A percentile compares a stretch with the other conserved stretches of the same genome.
Evolutionary conservation across 1,140 invertebrate genomes (phyloP).

Genomic region (Aphidius gifuensis): DNA sequence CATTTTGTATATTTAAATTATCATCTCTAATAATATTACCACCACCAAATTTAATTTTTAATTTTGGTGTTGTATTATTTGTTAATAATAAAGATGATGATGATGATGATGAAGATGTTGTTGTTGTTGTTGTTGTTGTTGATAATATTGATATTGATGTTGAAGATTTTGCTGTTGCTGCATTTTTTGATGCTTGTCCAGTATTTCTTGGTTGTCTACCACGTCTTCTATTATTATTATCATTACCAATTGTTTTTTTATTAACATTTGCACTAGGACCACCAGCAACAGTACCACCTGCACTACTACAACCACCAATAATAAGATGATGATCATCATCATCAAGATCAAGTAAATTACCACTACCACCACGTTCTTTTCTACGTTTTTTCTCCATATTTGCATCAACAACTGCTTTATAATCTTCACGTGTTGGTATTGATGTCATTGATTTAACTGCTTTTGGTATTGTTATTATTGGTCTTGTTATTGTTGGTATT

Average conservation of each 20-base stretch:
- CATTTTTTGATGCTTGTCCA: slow-evolving; percentile 32
- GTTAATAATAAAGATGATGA: slow-evolving; percentile 36
- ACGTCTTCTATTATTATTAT: slow-evolving; percentile 56
- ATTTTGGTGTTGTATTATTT: slow-evolving; percentile 62
- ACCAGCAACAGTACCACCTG: slow-evolving; percentile 50
- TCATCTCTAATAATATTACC: slow-evolving; percentile 60
- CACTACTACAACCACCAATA: not conserved
- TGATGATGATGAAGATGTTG: slow-evolving; percentile 25
- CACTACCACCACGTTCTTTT: slow-evolving; percentile 59
- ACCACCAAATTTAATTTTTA: slow-evolving; percentile 73
- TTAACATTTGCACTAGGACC: slow-evolving; percentile 42
- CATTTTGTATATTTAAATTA: slow-evolving; percentile 42
- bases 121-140: slow-evolving; percentile 39
- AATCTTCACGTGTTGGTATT: slow-evolving; percentile 80
- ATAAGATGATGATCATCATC: slow-evolving; percentile 23
- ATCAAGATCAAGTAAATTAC: slow-evolving; percentile 31
- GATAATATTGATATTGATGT: slow-evolving; percentile 13
- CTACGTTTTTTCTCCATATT: slow-evolving; percentile 66
- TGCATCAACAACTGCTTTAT: slow-evolving; percentile 64
- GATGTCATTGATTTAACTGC: slow-evolving; percentile 82
- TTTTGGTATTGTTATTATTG: slow-evolving; percentile 80
- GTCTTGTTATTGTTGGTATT: slow-evolving; percentile 65
- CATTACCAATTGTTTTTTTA: slow-evolving; percentile 33
- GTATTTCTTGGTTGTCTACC: slow-evolving; percentile 51
- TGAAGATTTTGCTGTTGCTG: not conserved